Conservation (phyloP, 2,888 invertebrate genomes). For the Hypena proboscidalis region DNA sequence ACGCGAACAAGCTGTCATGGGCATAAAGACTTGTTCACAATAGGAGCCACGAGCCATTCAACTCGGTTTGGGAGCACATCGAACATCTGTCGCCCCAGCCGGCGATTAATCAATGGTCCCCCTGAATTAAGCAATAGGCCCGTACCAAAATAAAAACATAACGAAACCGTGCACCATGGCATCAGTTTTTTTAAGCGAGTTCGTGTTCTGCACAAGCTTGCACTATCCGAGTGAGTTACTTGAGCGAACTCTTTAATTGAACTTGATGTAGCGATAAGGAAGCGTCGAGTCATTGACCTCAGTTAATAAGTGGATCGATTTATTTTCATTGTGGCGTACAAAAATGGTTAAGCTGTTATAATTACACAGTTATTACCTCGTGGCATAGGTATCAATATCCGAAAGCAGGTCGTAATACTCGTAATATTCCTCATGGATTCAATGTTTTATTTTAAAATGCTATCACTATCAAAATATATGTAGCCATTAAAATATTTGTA, state of each 20-base stretch:
- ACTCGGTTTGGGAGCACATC: conserved; percentile 50
- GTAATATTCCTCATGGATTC: too few relatives aligned
- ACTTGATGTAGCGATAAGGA: conserved; percentile 28
- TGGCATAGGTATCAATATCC: too few relatives aligned
- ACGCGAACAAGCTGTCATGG: conserved; percentile 38
- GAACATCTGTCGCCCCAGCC: conserved; percentile 79
- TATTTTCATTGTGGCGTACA: neutral
- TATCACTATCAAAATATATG: too few relatives aligned
- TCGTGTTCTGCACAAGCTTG: conserved; percentile 21
- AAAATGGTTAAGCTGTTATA: too few relatives aligned
- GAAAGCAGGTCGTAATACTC: too few relatives aligned
- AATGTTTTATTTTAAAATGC: too few relatives aligned
- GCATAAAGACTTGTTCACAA: conserved; percentile 54
- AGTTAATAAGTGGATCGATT: neutral
- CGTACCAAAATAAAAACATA: conserved; percentile 55
- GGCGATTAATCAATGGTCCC: conserved; percentile 76
- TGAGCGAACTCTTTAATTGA: conserved; percentile 19
- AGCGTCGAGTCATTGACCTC: conserved; percentile 22
- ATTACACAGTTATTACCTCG: too few relatives aligned
- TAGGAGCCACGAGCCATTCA: conserved; percentile 73
- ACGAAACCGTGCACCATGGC: conserved; percentile 44
- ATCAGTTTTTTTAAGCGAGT: conserved; percentile 35
- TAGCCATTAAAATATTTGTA: too few relatives aligned
- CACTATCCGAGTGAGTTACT: conserved; percentile 18
- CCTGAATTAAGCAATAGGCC: conserved; percentile 57